phyloP scores from a whole-genome alignment of 2,113 vertebrate species.

The Nibea coibor region DNA sequence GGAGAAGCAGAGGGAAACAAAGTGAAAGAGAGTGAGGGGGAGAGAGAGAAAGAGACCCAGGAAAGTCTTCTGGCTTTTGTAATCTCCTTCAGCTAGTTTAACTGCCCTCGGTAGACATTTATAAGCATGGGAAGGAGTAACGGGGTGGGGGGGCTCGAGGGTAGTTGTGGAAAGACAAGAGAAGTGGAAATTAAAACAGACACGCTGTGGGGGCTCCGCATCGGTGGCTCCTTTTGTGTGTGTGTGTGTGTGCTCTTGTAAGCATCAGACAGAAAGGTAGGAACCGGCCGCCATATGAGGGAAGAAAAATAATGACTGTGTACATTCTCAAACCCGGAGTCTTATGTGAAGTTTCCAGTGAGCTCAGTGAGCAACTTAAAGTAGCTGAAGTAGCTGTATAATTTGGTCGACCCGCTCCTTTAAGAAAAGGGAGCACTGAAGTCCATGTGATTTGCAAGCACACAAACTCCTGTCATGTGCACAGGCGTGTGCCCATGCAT shows the following conservation, averaged over 20 bases:
- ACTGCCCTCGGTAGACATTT: constrained; percentile 73
- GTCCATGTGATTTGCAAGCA: constrained; percentile 63
- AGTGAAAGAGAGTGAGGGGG: constrained; percentile 30
- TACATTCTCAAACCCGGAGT: constrained; percentile 24
- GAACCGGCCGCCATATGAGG: neutral
- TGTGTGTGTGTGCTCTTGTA: constrained; percentile 15
- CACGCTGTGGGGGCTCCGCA: constrained; percentile 48
- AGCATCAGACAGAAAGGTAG: constrained; percentile 22
- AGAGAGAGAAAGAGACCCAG: neutral
- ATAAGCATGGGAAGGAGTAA: constrained; percentile 67
- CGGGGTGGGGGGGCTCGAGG: constrained; percentile 47
- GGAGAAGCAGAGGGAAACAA: constrained; percentile 23
- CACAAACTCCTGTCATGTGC: constrained; percentile 44
- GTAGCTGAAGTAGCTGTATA: constrained; percentile 44
- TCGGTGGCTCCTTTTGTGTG: constrained; percentile 41
- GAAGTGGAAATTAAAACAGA: constrained; percentile 74
- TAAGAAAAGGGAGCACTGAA: constrained; percentile 44
- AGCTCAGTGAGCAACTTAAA: constrained; percentile 46
- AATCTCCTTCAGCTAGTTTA: constrained; percentile 72
- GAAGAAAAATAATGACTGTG: constrained; percentile 32
- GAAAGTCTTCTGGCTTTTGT: constrained; percentile 73
- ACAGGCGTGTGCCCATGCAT: constrained; percentile 16
- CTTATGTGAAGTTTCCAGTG: constrained; percentile 62
- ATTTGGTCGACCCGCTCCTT: constrained; percentile 60
- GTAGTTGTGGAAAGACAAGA: constrained; percentile 61